These are phyloP conservation scores for Typhlichthys eigenmanni DNA, from an alignment of 2,797 vertebrate genomes.

Conservation along the genomic window DNA sequence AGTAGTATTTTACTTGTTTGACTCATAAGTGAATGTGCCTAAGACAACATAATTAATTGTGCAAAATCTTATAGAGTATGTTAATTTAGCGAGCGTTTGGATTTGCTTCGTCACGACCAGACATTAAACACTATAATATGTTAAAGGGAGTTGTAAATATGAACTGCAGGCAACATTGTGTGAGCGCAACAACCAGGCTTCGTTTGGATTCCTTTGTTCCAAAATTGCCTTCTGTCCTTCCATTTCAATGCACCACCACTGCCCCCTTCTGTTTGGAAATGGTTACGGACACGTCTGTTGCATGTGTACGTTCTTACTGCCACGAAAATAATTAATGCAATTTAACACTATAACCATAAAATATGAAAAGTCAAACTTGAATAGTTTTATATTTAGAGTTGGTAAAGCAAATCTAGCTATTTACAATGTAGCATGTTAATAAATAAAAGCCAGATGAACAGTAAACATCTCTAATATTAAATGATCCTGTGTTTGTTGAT, in stretches of 20 bases:
- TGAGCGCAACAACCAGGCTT: constrained; percentile 40
- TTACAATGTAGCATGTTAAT: too few species aligned
- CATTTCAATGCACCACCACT: constrained; percentile 44
- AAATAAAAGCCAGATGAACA: too few species aligned
- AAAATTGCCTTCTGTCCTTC: constrained; percentile 17
- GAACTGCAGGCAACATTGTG: constrained; percentile 21
- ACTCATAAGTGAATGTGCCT: too few species aligned
- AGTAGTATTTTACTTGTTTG: background rate
- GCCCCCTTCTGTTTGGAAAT: constrained; percentile 55
- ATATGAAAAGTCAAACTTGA: too few species aligned
- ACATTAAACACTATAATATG: background rate
- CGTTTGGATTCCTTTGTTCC: constrained; percentile 78
- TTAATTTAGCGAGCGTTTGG: background rate
- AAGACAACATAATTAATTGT: too few species aligned
- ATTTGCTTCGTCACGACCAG: background rate
- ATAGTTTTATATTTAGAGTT: too few species aligned
- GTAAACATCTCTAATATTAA: too few species aligned
- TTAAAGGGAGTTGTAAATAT: constrained; percentile 12
- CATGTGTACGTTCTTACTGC: background rate
- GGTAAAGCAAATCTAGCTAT: too few species aligned
- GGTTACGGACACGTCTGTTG: constrained; percentile 52
- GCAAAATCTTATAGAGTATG: too few species aligned
- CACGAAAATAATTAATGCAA: too few species aligned
- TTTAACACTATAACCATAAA: too few species aligned
- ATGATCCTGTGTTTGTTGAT: too few species aligned